Percentiles rank a stretch among this genome's conserved stretches.
These are phyloP conservation scores for Drosophila flavopinicola DNA, from an alignment of 2,888 invertebrate species.

Conservation along the genomic window DNA sequence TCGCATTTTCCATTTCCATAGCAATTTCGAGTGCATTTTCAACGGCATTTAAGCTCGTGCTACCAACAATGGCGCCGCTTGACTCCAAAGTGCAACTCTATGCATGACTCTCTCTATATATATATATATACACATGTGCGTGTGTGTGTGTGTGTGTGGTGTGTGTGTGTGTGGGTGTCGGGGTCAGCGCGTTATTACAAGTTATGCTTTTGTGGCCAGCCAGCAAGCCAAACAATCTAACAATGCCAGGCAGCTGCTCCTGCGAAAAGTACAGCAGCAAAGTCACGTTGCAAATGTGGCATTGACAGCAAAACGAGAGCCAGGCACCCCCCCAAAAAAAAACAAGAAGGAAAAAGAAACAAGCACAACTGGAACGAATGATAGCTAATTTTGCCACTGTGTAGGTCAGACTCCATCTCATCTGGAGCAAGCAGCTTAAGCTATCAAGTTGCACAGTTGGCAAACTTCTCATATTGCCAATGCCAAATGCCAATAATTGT, in stretches of 20 bases:
- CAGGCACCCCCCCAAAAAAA: conserved; percentile 31
- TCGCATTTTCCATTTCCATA: conserved; percentile 28
- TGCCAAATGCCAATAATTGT: conserved; percentile 45
- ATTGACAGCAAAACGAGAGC: conserved; percentile 9
- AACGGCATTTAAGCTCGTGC: conserved; percentile 33
- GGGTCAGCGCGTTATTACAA: conserved; percentile 69
- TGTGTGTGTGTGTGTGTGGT: conserved; percentile 1
- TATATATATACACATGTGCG: no score
- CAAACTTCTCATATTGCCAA: conserved; percentile 36
- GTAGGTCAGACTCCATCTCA: background rate
- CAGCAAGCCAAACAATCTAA: conserved; percentile 15
- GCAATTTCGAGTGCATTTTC: conserved; percentile 57
- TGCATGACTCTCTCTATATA: no score
- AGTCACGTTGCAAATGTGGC: conserved; percentile 47
- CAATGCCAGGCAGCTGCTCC: conserved; percentile 26
- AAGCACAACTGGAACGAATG: conserved; percentile 26
- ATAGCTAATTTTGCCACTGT: conserved; percentile 11
- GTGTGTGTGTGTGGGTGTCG: conserved; percentile 29
- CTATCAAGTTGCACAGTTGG: conserved; percentile 22
- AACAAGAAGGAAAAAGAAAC: conserved; percentile 9
- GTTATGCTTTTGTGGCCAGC: conserved; percentile 57
- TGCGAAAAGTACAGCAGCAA: conserved; percentile 18
- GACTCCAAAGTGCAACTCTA: conserved; percentile 48
- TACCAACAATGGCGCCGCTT: conserved; percentile 46
- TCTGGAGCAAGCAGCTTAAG: conserved; percentile 14